These are phyloP conservation scores for Buteo buteo DNA, from an alignment of 2,113 vertebrate genomes.

Conservation along the genomic window DNA sequence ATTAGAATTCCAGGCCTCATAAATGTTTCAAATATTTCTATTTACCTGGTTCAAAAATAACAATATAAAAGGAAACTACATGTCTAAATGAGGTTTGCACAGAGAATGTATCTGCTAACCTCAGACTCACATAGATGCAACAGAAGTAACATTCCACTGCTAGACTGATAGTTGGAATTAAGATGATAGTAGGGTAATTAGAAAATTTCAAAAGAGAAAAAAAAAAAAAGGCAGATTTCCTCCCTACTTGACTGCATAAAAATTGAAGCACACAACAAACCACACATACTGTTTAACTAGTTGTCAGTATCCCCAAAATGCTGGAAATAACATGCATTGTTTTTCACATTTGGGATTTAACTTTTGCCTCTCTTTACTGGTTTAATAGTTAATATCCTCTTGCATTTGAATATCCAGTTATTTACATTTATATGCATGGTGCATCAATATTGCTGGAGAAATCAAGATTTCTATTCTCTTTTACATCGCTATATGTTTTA, in stretches of 20 bases:
- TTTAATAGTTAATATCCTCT: neutral
- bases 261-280: neutral
- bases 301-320: neutral
- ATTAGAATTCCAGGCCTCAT: neutral
- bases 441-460: neutral
- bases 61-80: neutral
- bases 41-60: neutral
- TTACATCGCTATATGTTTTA: neutral
- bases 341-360: too few species aligned
- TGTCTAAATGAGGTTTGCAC: neutral
- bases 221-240: neutral
- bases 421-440: neutral
- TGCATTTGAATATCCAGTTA: neutral
- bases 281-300: neutral
- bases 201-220: neutral
- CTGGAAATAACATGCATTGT: neutral
- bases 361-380: neutral
- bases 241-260: neutral
- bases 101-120: neutral
- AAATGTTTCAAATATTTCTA: neutral
- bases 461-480: neutral
- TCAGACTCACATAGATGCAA: neutral
- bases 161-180: neutral
- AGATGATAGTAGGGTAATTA: neutral
- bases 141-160: neutral